Evolutionary conservation across 2,797 vertebrate species (phyloP).

Genomic region (Sebastes hopkinsi): DNA sequence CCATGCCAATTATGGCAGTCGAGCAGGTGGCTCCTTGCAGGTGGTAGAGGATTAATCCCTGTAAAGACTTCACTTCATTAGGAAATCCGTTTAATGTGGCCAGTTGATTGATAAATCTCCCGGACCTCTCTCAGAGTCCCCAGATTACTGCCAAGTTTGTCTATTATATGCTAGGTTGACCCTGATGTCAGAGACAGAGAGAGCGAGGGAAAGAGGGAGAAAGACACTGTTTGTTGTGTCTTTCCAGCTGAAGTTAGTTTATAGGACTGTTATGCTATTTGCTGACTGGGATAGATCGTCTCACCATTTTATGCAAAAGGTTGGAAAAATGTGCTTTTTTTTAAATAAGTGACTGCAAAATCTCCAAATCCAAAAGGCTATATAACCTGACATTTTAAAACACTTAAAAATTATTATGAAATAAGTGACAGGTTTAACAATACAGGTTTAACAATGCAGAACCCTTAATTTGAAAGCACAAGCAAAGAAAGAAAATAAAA

Average conservation of each 20-base stretch:
- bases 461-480: slow-evolving; percentile 32
- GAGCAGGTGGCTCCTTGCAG: slow-evolving; percentile 89
- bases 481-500: neutral
- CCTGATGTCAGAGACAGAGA: slow-evolving; percentile 72
- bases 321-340: slow-evolving; percentile 6
- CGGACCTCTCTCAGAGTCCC: slow-evolving; percentile 81
- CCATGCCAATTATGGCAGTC: slow-evolving; percentile 85
- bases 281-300: slow-evolving; percentile 51
- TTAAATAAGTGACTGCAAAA: slow-evolving; percentile 1
- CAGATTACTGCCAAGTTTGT: slow-evolving; percentile 83
- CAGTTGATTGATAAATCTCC: slow-evolving; percentile 88
- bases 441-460: slow-evolving; percentile 12
- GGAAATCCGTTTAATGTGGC: slow-evolving; percentile 89
- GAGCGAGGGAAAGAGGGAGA: slow-evolving; percentile 31
- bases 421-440: slow-evolving; percentile 30
- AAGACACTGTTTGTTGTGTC: slow-evolving; percentile 58
- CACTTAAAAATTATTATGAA: slow-evolving; percentile 5
- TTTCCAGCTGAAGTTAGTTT: slow-evolving; percentile 71
- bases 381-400: slow-evolving; percentile 7
- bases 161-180: slow-evolving; percentile 80
- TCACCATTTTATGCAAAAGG: slow-evolving; percentile 34
- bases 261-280: slow-evolving; percentile 51
- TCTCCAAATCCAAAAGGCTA: slow-evolving; percentile 8
- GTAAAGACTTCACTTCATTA: slow-evolving; percentile 90
- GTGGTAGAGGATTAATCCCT: slow-evolving; percentile 88